Percentiles rank a stretch among this genome's conserved stretches.
Evolutionary conservation across 2,113 vertebrate genomes (phyloP).

Genomic region (Lamprotornis superbus): DNA sequence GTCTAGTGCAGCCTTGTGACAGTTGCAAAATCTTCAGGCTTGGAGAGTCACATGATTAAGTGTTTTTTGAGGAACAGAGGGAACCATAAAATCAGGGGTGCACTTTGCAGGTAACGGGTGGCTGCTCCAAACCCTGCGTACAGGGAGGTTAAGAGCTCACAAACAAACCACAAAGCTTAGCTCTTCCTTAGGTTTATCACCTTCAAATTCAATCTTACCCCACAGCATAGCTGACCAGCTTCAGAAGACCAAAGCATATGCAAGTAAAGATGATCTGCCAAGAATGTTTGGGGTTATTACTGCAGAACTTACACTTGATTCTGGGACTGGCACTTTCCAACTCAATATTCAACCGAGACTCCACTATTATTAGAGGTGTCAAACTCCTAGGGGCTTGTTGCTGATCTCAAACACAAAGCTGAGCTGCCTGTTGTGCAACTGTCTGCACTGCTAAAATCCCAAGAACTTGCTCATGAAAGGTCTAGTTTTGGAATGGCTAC

Average conservation of each 20-base stretch:
- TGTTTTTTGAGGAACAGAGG: conserved; percentile 22
- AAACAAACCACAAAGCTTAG: not conserved
- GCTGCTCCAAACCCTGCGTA: rapidly evolving
- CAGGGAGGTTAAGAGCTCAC: not conserved
- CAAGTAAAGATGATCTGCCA: not conserved
- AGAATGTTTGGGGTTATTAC: not conserved
- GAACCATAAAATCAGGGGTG: not conserved
- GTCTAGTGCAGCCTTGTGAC: conserved; percentile 59
- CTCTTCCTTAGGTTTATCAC: not conserved
- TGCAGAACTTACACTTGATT: not conserved
- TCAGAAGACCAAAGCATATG: not conserved
- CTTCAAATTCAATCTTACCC: not conserved
- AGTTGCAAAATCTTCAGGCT: conserved; percentile 59
- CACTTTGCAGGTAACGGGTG: not conserved
- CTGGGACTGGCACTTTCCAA: not conserved
- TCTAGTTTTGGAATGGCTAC: not conserved
- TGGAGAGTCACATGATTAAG: not conserved
- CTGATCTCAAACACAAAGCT: not conserved
- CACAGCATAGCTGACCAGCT: not conserved
- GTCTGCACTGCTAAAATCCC: not conserved
- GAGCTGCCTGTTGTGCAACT: not conserved
- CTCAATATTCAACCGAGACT: not conserved
- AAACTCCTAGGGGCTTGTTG: not conserved
- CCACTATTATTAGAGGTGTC: not conserved
- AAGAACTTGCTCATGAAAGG: not conserved